Conservation (phyloP, 2,113 vertebrate species). For the Oreochromis spilurus region DNA sequence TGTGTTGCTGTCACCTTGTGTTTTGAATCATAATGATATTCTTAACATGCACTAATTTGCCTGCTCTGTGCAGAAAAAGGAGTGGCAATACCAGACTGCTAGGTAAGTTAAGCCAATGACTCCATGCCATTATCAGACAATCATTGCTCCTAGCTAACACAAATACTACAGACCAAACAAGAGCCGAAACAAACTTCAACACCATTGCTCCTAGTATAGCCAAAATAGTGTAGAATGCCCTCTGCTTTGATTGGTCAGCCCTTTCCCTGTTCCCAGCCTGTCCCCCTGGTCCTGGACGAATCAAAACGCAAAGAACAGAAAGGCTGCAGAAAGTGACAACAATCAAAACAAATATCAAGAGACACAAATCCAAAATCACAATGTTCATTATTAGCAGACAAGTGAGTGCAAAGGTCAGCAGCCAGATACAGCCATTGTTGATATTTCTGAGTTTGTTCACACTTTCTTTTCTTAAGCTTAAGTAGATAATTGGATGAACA, state of each 20-base stretch:
- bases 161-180: not conserved
- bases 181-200: not conserved
- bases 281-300: not conserved
- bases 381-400: accelerated
- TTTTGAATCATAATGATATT: not conserved
- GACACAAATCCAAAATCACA: accelerated
- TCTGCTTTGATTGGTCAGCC: not conserved
- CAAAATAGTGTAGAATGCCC: not conserved
- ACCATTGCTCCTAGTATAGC: not conserved
- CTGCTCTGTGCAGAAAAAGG: not conserved
- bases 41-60: not conserved
- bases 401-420: not conserved
- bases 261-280: not conserved
- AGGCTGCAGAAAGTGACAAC: not conserved
- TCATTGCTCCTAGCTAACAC: accelerated
- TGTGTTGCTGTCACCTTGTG: not conserved
- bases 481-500: not conserved
- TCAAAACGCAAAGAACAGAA: not conserved
- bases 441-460: not conserved
- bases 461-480: not conserved
- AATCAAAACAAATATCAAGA: not conserved
- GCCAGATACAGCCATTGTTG: not conserved
- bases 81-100: not conserved
- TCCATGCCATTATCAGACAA: accelerated
- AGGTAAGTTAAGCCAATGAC: not conserved